A percentile compares a stretch with the other conserved stretches of the same genome.
Conservation (phyloP, 2,113 vertebrate genomes). For the Vanacampus margaritifer region DNA sequence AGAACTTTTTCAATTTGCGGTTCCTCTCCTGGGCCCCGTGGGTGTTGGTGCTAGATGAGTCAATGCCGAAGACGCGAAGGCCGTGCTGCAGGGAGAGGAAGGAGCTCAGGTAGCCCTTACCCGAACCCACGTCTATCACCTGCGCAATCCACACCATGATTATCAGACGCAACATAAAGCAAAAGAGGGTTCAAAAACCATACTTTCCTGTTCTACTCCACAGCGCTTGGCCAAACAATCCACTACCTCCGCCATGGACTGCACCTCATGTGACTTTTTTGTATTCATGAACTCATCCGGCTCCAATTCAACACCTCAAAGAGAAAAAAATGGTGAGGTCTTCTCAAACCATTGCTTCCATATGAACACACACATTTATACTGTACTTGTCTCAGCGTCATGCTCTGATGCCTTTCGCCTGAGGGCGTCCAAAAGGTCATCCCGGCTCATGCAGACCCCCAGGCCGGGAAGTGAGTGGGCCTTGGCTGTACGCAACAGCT, state of each 20-base stretch:
- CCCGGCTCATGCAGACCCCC: conserved; percentile 76
- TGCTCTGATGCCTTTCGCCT: conserved; percentile 34
- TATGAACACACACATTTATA: background rate
- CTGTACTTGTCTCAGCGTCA: conserved; percentile 37
- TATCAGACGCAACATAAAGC: background rate
- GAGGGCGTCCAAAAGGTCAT: conserved; percentile 75
- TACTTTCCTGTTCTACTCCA: conserved; percentile 80
- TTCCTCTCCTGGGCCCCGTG: conserved; percentile 90
- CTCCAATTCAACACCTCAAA: conserved; percentile 65
- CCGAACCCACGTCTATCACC: conserved; percentile 95
- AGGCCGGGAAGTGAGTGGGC: conserved; percentile 78
- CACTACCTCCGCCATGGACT: conserved; percentile 86
- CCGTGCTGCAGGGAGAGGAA: conserved; percentile 89
- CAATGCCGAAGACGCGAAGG: conserved; percentile 91
- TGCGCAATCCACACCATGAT: conserved; percentile 38
- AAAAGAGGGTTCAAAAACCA: background rate
- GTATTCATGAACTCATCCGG: conserved; percentile 90
- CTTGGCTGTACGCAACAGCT: conserved; percentile 75
- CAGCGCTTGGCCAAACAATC: conserved; percentile 73
- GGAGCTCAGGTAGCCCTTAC: conserved; percentile 95
- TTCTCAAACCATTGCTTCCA: background rate
- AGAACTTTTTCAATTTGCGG: conserved; percentile 92
- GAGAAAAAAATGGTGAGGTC: background rate
- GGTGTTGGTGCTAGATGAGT: conserved; percentile 89
- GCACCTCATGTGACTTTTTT: conserved; percentile 97